These are phyloP conservation scores for Tryphoninae sp. DNA, from an alignment of 2,888 invertebrate species.

Conservation along the genomic window DNA sequence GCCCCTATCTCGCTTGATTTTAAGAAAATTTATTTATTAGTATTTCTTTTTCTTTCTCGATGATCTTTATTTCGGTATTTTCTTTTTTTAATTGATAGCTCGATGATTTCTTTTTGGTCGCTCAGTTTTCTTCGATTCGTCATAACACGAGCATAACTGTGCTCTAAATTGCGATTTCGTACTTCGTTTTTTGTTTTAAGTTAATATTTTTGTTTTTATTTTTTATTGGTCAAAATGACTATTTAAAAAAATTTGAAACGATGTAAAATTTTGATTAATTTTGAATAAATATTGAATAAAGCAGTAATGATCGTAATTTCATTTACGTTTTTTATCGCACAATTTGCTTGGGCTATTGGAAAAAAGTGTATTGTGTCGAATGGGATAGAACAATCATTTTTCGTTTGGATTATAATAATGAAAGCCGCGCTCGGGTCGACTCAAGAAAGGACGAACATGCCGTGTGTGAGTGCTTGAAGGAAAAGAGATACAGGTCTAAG, in stretches of 20 bases:
- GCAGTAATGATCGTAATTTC: not conserved
- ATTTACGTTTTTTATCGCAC: not conserved
- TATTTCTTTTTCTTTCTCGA: conserved; percentile 42
- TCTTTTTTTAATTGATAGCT: conserved; percentile 53
- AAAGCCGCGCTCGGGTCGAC: conserved; percentile 26
- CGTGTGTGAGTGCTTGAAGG: conserved; percentile 38
- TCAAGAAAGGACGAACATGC: conserved; percentile 44
- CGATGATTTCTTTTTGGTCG: conserved; percentile 58
- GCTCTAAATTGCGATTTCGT: not conserved
- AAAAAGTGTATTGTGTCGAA: conserved; percentile 31
- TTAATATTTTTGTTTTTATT: not conserved
- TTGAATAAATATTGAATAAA: not conserved
- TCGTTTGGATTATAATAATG: conserved; percentile 27
- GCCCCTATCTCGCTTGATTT: conserved; percentile 45
- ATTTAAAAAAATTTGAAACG: conserved; percentile 12
- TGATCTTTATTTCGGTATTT: conserved; percentile 22
- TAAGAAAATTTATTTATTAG: conserved; percentile 47
- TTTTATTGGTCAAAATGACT: not conserved
- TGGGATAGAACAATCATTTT: conserved; percentile 14
- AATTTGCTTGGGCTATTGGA: conserved; percentile 24
- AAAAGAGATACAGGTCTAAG: conserved; percentile 37
- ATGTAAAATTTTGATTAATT: not conserved
- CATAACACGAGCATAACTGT: conserved; percentile 15
- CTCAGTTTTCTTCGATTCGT: conserved; percentile 41
- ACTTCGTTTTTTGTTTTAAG: not conserved